These are phyloP conservation scores for Syngnathus typhle DNA, from an alignment of 2,113 vertebrate genomes.

Conservation along the genomic window DNA sequence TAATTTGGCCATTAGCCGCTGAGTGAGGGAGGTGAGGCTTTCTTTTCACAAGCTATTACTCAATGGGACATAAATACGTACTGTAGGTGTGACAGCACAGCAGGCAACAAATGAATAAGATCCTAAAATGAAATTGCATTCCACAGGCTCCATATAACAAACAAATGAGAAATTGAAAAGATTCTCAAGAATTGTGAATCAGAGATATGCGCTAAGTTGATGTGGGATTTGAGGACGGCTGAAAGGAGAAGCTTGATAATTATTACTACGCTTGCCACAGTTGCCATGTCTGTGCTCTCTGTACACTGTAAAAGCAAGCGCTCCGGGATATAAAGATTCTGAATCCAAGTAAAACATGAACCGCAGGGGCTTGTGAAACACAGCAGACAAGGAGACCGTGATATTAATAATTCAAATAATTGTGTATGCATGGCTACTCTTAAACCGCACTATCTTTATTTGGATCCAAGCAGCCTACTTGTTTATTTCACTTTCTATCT, in stretches of 20 bases:
- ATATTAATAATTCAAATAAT: constrained; percentile 53
- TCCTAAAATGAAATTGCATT: constrained; percentile 5
- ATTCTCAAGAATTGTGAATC: constrained; percentile 16
- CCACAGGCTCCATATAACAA: neutral
- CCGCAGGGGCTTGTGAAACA: constrained; percentile 32
- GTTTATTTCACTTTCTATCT: constrained; percentile 27
- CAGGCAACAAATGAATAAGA: constrained; percentile 5
- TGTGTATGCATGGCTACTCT: constrained; percentile 20
- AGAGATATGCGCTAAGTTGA: constrained; percentile 12
- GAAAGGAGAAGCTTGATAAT: constrained; percentile 36
- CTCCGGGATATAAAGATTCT: constrained; percentile 33
- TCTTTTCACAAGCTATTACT: constrained; percentile 6
- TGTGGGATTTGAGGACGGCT: constrained; percentile 24
- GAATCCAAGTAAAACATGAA: constrained; percentile 37
- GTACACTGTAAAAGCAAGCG: constrained; percentile 22
- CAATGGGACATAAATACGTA: neutral
- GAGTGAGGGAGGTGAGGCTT: constrained; percentile 7
- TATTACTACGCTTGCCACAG: constrained; percentile 29
- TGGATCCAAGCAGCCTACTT: constrained; percentile 15
- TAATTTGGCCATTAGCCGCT: constrained; percentile 5
- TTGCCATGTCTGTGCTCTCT: constrained; percentile 22
- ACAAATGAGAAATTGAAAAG: constrained; percentile 20
- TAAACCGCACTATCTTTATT: constrained; percentile 33
- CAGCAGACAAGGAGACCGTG: constrained; percentile 28
- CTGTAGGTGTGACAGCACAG: neutral